Evolutionary conservation across 2,113 vertebrate species (phyloP), one percentile per base, ranked within the genome.

Genomic region (Scomber scombrus): DNA sequence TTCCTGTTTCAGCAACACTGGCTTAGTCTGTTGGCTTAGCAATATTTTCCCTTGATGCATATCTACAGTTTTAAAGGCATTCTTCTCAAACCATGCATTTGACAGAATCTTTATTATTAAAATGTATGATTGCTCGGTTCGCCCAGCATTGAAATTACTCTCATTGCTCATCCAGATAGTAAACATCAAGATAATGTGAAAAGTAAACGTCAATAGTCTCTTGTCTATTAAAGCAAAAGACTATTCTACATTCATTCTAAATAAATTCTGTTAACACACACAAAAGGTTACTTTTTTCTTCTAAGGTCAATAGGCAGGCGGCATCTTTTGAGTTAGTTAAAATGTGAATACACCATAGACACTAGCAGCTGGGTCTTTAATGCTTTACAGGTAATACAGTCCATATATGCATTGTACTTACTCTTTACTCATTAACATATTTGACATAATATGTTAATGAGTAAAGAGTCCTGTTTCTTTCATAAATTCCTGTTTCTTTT

Each of bases 41-140:
- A 80, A 87, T 88, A 90, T 88, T 91, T 91, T 71, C 57, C 80
- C 84, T 88, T 91, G 90, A 94, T 91, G 82, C 78, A 86, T 90
- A 92, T 92, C 88, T 90, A 81, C 70, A 83, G 55, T 82, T 93
- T 87, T 82, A 91, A 88, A 87, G 82, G 68, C 80, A 86, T 91
- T 89, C 88, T 88, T 90, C 82, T 92, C 89, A 92, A 92, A 91
- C 89, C 82, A 87, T 67, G 78, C 86, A 83, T 89, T 85, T 93
- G 93, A 92, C 93, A 93, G 92, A 87, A 82, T 75, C 76, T 69
- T 87, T 40, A 40, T 88, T 89, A 93, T 92, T 91, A 88, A 91
- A 94, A 93, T 88, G 82, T 87, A 91, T 80, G 90, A 91, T 90
- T 91, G 88, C 85, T 77, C 31, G 54, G 65, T 88, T 87, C 19